Percentiles rank a stretch among this genome's conserved stretches.
phyloP scores from a whole-genome alignment of 2,113 vertebrate species.

The Pardalotus punctatus region DNA sequence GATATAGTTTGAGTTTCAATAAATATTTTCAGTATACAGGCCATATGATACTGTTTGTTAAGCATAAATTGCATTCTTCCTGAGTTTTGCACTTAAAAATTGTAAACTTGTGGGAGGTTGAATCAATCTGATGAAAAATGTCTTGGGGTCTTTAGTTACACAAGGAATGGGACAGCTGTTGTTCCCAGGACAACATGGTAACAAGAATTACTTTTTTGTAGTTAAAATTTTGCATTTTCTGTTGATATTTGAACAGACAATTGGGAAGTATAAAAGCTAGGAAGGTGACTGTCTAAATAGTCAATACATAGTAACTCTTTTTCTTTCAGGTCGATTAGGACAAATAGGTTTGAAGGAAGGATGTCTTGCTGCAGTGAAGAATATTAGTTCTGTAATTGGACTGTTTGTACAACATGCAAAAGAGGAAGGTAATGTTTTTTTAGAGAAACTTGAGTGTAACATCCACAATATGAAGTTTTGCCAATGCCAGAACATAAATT shows the following conservation, averaged over 20 bases:
- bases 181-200: neutral
- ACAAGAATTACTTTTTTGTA: neutral
- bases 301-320: neutral
- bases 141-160: neutral
- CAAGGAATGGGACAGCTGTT: neutral
- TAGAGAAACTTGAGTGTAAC: neutral
- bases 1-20: neutral
- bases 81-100: neutral
- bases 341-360: constrained; percentile 90
- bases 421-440: constrained; percentile 83
- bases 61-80: neutral
- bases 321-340: constrained; percentile 81
- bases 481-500: neutral
- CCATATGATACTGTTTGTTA: neutral
- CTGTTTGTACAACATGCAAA: constrained; percentile 85
- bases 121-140: neutral
- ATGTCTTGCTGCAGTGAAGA: constrained; percentile 79
- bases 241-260: neutral
- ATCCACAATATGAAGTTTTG: neutral
- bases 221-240: neutral
- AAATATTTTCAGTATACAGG: neutral
- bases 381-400: constrained; percentile 85
- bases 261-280: neutral
- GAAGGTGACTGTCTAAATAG: neutral
- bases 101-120: neutral